These are phyloP conservation scores for Selenia dentaria DNA, from an alignment of 2,888 invertebrate genomes.

Conservation along the genomic window DNA sequence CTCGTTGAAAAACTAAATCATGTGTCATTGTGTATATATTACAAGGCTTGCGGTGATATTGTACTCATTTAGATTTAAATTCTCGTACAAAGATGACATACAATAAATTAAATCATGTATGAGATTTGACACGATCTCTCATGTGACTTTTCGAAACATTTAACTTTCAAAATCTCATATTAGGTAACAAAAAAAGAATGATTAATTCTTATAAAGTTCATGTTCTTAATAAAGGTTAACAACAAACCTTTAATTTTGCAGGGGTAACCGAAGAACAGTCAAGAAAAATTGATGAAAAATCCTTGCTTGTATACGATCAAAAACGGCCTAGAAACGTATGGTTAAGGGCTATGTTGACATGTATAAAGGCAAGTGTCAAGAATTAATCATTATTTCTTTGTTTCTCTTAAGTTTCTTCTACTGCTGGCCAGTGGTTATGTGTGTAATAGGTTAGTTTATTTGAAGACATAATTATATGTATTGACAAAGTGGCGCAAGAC, in stretches of 20 bases:
- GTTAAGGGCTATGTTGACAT: not conserved
- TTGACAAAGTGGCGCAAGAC: not conserved
- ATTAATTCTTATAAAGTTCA: constrained; percentile 16
- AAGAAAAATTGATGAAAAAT: constrained; percentile 15
- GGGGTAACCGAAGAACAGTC: constrained; percentile 20
- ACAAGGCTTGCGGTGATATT: no score
- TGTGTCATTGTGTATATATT: no score
- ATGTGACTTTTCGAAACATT: not conserved
- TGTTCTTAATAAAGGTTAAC: constrained; percentile 22
- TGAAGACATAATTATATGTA: no score
- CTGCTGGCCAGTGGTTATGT: constrained; percentile 7
- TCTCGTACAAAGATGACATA: no score
- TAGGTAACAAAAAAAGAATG: constrained; percentile 9
- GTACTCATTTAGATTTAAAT: no score
- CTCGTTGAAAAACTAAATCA: no score
- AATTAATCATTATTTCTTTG: constrained; percentile 13
- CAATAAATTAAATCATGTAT: no score
- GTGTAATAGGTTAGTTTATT: no score
- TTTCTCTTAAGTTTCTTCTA: not conserved
- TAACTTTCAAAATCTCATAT: not conserved
- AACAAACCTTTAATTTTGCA: constrained; percentile 17
- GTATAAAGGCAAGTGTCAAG: constrained; percentile 5
- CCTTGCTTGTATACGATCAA: constrained; percentile 6
- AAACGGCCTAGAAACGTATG: constrained; percentile 3
- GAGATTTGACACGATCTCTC: no score